A percentile compares a stretch with the other conserved stretches of the same genome.
phyloP scores from a whole-genome alignment of 37 sponge, comb jelly and placozoan species.

The Cladorhizidae sp. region DNA sequence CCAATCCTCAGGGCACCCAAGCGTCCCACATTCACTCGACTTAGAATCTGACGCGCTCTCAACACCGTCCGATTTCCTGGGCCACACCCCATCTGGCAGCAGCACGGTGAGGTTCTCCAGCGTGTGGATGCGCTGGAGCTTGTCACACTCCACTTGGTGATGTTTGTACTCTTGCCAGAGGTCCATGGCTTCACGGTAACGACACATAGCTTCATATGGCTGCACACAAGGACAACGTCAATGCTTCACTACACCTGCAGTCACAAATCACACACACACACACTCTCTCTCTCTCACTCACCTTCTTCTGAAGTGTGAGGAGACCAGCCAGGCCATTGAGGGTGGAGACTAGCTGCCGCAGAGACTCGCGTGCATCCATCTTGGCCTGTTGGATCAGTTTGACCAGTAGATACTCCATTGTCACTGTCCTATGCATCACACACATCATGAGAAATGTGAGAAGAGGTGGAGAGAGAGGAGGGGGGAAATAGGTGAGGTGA shows the following conservation, averaged over 20 bases:
- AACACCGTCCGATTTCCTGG: not conserved
- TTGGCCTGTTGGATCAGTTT: constrained; percentile 65
- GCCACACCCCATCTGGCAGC: not conserved
- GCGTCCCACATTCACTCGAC: too few species aligned
- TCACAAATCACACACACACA: not conserved
- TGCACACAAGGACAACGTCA: too few species aligned
- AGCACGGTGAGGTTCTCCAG: constrained; percentile 73
- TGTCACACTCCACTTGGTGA: constrained; percentile 57
- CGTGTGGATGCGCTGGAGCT: constrained; percentile 77
- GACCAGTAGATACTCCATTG: constrained; percentile 70
- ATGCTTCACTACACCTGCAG: not conserved
- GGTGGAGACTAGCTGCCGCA: constrained; percentile 57
- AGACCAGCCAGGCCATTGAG: constrained; percentile 79
- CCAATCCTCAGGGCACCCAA: too few species aligned
- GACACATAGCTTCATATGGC: constrained; percentile 39
- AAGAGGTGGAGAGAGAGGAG: not conserved
- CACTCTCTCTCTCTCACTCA: not conserved
- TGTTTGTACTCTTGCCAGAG: constrained; percentile 60
- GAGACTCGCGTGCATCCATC: constrained; percentile 56
- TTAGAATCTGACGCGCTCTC: too few species aligned
- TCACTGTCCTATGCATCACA: constrained; percentile 37
- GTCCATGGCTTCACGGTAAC: constrained; percentile 66
- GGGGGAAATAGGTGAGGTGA: not conserved
- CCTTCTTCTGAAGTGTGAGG: constrained; percentile 44
- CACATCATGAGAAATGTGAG: not conserved